These are phyloP conservation scores for Ficedula albicollis DNA, from an alignment of 2,797 vertebrate genomes.

Conservation along the genomic window DNA sequence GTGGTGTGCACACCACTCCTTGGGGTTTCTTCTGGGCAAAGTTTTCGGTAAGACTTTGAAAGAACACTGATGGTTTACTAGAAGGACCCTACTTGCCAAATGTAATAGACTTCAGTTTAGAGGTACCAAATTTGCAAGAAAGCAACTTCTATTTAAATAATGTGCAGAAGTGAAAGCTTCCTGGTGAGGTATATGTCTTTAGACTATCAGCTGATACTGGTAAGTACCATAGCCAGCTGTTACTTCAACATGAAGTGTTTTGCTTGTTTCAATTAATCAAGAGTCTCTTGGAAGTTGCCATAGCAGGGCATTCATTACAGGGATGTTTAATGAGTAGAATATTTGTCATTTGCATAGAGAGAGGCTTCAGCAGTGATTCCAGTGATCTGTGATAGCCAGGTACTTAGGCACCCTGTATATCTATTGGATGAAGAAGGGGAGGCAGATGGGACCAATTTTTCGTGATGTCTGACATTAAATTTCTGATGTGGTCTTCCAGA, in stretches of 20 bases:
- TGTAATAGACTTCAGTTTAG: not conserved
- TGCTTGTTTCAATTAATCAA: not conserved
- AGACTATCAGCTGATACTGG: not conserved
- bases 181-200: not conserved
- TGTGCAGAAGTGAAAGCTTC: not conserved
- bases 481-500: not conserved
- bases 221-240: constrained; percentile 25
- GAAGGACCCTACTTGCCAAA: not conserved
- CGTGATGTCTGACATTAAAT: not conserved
- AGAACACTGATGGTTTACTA: not conserved
- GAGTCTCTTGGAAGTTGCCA: not conserved
- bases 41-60: not conserved
- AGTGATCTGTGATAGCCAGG: not conserved
- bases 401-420: not conserved
- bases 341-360: not conserved
- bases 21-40: not conserved
- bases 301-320: not conserved
- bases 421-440: not conserved
- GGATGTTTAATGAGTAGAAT: not conserved
- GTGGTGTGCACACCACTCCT: accelerated
- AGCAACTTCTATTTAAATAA: not conserved
- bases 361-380: not conserved
- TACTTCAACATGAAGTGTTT: not conserved
- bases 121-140: not conserved
- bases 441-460: constrained; percentile 5